Base-by-base conservation (phyloP, 2,888 invertebrate genomes). In the Sphaerophoria rueppellii region DNA sequence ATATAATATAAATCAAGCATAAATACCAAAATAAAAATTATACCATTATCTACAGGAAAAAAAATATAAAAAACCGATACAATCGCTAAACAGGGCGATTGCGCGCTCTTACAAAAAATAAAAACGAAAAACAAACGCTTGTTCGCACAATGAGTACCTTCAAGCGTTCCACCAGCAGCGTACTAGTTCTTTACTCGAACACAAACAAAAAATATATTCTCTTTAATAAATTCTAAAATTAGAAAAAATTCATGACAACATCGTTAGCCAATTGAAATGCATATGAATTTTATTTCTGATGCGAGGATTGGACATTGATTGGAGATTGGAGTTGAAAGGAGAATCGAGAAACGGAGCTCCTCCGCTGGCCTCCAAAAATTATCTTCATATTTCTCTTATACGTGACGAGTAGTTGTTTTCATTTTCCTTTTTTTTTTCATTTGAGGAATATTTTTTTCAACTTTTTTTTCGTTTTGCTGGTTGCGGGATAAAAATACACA, bases 171-270 rank as follows among this genome's bases (percentile, higher is more conserved):
- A 40, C 7, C 43, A 43, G 12, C 9, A 43, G 43, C 43, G 24
- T 24, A 24, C 24, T 24, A 24, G 24, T 24, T 24, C 24, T 24
- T 24, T 24, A 24, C 24, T 24, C 1, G 37, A 34, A 9, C 35
- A 24, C 50, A 37, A 14, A 0, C 34, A 58, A 48, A 52, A 54
- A 9, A 67, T 11, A 6, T 12, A 50, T 46, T 63, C 85, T 85
- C 85, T 85, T 81, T 54, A 54, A 58, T 65, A 54, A 37, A 37
- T 16, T 77, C 85, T 85, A 85, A 85, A 85, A 74, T 85, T 85
- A 85, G 85, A 81, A 81, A 81, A 73, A 73, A 63, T 70, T 73
- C 58, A 88, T 89, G 88, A 89, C 89, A 88, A 88, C 88, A 89
- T 89, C 88, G 78, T 67, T 83, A 81, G 75, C 88, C 88, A 88